Conservation (phyloP, 2,888 invertebrate genomes). For the Conistra vaccinii region DNA sequence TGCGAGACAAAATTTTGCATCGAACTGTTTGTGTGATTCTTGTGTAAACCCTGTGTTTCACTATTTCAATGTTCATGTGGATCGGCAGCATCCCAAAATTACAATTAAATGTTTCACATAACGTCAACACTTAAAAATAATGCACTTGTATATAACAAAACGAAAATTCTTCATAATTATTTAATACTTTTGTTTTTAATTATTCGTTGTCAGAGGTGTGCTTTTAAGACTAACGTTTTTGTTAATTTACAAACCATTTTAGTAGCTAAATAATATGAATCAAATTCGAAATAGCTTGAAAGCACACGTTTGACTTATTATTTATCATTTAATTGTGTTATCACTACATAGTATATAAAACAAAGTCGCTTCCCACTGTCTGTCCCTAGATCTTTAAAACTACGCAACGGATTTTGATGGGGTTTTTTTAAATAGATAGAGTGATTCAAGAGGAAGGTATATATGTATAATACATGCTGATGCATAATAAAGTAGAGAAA, state of each 20-base stretch:
- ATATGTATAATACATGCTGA: too few species aligned
- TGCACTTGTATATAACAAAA: slow-evolving; percentile 70
- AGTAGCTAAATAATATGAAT: not conserved
- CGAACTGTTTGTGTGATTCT: slow-evolving; percentile 51
- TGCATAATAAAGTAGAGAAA: too few species aligned
- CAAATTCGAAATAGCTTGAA: not conserved
- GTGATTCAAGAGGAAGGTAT: too few species aligned
- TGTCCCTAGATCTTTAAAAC: too few species aligned
- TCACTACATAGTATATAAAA: too few species aligned
- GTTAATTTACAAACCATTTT: not conserved
- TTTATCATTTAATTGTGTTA: slow-evolving; percentile 12
- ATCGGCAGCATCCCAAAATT: slow-evolving; percentile 35
- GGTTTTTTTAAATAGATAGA: too few species aligned
- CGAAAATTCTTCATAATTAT: slow-evolving; percentile 38
- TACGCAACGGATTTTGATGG: too few species aligned
- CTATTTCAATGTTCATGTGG: slow-evolving; percentile 29
- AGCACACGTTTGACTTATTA: slow-evolving; percentile 36
- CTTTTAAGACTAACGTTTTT: slow-evolving; percentile 25
- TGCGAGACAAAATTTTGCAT: slow-evolving; percentile 40
- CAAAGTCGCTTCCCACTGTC: too few species aligned
- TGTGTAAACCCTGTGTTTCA: slow-evolving; percentile 46
- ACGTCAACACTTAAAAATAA: slow-evolving; percentile 38
- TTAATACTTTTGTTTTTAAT: slow-evolving; percentile 21
- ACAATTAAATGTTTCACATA: slow-evolving; percentile 54
- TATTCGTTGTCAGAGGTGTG: slow-evolving; percentile 38